Conservation (phyloP, 2,888 invertebrate species). For the Anoplius nigerrimus region DNA sequence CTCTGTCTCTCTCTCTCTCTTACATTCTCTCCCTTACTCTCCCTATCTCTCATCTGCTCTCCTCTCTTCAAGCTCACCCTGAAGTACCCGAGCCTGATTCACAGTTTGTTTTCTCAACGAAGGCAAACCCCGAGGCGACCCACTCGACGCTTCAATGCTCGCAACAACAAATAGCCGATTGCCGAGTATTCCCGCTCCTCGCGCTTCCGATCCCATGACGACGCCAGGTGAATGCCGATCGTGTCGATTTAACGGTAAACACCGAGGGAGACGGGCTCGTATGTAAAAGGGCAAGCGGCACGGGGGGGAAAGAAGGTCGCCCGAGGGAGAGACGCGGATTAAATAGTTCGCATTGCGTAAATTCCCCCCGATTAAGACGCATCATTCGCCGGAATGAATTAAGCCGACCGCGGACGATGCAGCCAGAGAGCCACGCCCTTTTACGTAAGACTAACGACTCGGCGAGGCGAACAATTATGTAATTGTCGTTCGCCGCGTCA, state of each 20-base stretch:
- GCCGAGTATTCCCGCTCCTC: slow-evolving; percentile 8
- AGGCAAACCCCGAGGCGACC: slow-evolving; percentile 59
- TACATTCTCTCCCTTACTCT: neutral
- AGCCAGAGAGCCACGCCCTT: too few species aligned
- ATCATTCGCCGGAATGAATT: neutral
- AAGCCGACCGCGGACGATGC: too few species aligned
- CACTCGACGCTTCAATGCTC: slow-evolving; percentile 66
- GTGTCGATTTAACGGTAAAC: slow-evolving; percentile 47
- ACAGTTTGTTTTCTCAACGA: slow-evolving; percentile 71
- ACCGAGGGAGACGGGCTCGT: neutral
- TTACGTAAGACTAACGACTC: too few species aligned
- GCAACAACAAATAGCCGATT: slow-evolving; percentile 66
- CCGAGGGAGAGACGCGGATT: slow-evolving; percentile 9
- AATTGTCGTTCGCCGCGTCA: too few species aligned
- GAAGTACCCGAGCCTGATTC: slow-evolving; percentile 53
- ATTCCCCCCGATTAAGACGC: slow-evolving; percentile 5
- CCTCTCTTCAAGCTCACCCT: slow-evolving; percentile 8
- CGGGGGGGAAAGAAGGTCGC: neutral
- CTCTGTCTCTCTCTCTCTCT: slow-evolving; percentile 29
- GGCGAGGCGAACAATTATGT: too few species aligned
- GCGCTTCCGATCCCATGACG: neutral
- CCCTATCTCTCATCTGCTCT: too few species aligned
- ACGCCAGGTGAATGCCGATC: slow-evolving; percentile 24
- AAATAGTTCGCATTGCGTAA: slow-evolving; percentile 28
- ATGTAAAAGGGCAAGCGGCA: too few species aligned